Base-by-base conservation (phyloP, 30 jellyfish, hydroid and myxozoan genomes). In the Cassiopea xamachana region DNA sequence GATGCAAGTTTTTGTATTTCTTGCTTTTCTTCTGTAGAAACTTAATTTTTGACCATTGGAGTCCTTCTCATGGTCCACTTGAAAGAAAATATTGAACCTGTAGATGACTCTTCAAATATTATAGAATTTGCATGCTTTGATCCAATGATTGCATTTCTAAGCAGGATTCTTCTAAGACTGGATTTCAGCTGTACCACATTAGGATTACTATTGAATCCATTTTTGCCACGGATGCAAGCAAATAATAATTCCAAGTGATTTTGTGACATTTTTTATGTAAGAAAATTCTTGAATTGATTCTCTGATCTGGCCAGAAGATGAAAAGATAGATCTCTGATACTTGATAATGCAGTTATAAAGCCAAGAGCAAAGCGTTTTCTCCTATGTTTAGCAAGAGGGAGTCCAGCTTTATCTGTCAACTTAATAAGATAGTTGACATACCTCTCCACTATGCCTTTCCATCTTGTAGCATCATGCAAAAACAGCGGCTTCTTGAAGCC, bases 201-300 rank as follows among this genome's bases (percentile, higher is more conserved):
- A 14, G 86, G 91, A 60, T 83, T 85, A 48, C 72, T 85, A 74
- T 85, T 85, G 89, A 88, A 85, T 17, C 93, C 89, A 74, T 61
- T 45, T 43, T 74, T 88, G 59, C 93, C 69, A 47, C 78, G 77
- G 16, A 74, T 86, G 62, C 76, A 45, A 46, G 74, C 46, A 19
- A 75, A 86, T 9, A 17, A 86, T 79, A 86, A 73, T 62, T 86
- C 94, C 17, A 86, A 80, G 46, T 44, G 81, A 49, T 76, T 83
- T 76, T 86, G 81, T 4, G 82, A 88, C 55, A 79, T 76, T 17
- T 90, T 67, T 1, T 88, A 88, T 48, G 90, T 88, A 58, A 88
- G 79, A 46, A 77, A 83, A 51, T 69, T 77, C 71, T 78, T 90
- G 67, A 27, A 88, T 44, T 71, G 84, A 8, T 67, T 17, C 39